phyloP scores from a whole-genome alignment of 2,113 vertebrate genomes.

The Ia io region DNA sequence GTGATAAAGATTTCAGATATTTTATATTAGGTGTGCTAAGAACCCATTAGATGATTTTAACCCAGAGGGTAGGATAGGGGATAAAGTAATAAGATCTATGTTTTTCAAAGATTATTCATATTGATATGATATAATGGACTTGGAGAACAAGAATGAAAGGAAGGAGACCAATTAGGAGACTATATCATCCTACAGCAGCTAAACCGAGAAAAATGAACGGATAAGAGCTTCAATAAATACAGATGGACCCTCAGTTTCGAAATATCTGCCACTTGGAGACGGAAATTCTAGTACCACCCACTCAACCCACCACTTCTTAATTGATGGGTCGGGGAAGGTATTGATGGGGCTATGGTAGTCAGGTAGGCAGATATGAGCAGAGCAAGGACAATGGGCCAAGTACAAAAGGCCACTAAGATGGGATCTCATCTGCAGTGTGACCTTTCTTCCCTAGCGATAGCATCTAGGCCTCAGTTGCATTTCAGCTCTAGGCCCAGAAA shows the following conservation, averaged over 20 bases:
- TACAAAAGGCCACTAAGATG: no score
- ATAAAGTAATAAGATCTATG: background rate
- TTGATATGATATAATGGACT: background rate
- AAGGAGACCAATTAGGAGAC: background rate
- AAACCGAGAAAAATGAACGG: background rate
- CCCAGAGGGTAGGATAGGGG: background rate
- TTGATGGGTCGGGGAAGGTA: background rate
- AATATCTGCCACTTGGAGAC: background rate
- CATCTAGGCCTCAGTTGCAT: no score
- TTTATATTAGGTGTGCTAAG: background rate
- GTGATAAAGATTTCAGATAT: background rate
- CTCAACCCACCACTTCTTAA: background rate
- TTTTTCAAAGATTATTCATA: background rate
- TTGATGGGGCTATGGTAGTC: background rate
- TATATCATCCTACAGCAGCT: background rate
- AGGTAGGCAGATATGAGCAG: no score
- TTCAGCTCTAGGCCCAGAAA: no score
- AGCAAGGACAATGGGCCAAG: no score
- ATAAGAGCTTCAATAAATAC: background rate
- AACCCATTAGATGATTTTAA: background rate
- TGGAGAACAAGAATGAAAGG: background rate
- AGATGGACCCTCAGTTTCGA: background rate
- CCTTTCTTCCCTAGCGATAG: no score
- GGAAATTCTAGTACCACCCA: background rate
- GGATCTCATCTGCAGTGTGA: no score